Conservation (phyloP, 1,140 invertebrate genomes). For the Coelopa frigida region DNA sequence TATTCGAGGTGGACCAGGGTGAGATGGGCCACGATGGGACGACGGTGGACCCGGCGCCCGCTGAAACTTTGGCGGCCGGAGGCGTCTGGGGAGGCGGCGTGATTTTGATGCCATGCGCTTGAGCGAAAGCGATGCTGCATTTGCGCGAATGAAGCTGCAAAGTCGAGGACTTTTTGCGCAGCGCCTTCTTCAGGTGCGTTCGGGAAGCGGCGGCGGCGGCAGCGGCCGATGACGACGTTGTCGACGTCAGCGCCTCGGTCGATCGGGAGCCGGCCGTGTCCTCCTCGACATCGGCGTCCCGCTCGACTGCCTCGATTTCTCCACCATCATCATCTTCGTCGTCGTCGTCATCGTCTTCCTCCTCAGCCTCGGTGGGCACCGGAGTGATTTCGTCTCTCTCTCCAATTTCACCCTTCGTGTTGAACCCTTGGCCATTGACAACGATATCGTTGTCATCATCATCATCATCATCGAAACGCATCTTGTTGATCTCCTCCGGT, state of each 20-base stretch:
- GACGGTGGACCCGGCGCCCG: background rate
- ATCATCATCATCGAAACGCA: constrained; percentile 35
- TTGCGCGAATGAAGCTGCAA: constrained; percentile 33
- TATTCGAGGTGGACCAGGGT: too few species aligned
- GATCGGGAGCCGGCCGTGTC: background rate
- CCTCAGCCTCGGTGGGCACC: constrained; percentile 10
- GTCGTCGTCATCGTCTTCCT: constrained; percentile 16
- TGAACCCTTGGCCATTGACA: constrained; percentile 3
- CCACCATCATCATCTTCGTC: constrained; percentile 4
- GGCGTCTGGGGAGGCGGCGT: constrained; percentile 18
- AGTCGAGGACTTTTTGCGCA: constrained; percentile 33
- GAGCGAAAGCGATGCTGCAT: constrained; percentile 40
- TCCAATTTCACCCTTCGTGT: background rate
- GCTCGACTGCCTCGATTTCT: background rate
- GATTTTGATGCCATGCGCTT: constrained; percentile 35
- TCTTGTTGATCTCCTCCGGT: constrained; percentile 37
- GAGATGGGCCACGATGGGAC: too few species aligned
- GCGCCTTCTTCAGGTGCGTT: constrained; percentile 20
- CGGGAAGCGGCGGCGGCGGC: background rate
- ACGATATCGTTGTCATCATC: constrained; percentile 4
- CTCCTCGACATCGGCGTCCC: constrained; percentile 1
- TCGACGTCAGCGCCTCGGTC: background rate
- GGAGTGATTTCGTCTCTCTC: background rate
- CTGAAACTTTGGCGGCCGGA: background rate
- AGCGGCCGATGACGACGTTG: background rate